phyloP scores from a whole-genome alignment of 2,888 invertebrate species.

The Epinotia nisella region DNA sequence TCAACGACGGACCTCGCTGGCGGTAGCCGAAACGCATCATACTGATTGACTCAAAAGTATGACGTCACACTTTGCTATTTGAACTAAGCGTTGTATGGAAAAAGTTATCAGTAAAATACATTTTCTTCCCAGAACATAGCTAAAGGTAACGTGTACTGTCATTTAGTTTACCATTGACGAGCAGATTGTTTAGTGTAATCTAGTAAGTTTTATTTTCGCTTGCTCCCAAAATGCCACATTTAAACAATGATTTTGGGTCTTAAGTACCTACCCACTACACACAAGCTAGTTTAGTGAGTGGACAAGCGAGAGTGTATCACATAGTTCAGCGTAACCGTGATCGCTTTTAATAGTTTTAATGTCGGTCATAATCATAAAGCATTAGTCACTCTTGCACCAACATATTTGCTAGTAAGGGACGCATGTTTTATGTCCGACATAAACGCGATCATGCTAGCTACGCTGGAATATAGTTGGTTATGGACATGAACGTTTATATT shows the following conservation, averaged over 20 bases:
- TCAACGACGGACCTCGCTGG: too few species aligned
- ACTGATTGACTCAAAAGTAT: too few species aligned
- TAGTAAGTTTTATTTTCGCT: not conserved
- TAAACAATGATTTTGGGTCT: not conserved
- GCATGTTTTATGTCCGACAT: too few species aligned
- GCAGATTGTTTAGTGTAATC: too few species aligned
- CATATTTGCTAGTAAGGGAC: too few species aligned
- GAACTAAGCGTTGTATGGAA: too few species aligned
- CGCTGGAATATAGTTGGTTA: not conserved
- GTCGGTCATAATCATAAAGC: too few species aligned
- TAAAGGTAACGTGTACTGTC: conserved; percentile 4
- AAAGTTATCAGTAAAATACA: conserved; percentile 14
- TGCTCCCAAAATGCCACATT: not conserved
- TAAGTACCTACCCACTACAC: not conserved
- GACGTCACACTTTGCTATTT: too few species aligned
- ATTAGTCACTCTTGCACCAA: too few species aligned
- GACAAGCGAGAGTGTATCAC: not conserved
- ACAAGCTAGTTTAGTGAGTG: not conserved
- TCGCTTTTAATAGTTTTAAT: too few species aligned
- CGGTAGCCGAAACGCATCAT: too few species aligned
- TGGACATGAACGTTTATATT: not conserved
- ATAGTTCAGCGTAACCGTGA: not conserved
- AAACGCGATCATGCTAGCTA: too few species aligned
- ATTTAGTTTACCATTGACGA: conserved; percentile 18
- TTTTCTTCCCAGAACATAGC: conserved; percentile 30